These are phyloP conservation scores for Drosophila acutilabella DNA, from an alignment of 2,888 invertebrate species.

Conservation along the genomic window DNA sequence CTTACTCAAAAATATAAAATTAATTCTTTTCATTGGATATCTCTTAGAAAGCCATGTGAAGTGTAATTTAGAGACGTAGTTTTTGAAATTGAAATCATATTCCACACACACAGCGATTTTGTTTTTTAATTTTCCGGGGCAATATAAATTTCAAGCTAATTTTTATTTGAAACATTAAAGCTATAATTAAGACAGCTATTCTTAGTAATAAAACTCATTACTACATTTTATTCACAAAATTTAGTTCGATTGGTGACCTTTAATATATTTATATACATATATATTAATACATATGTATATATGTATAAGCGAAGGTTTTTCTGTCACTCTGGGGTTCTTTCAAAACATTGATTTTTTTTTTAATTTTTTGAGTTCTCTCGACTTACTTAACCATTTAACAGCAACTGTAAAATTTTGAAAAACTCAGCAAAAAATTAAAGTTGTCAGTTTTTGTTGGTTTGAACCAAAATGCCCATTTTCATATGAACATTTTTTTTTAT, in stretches of 20 bases:
- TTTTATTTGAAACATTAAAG: too few relatives aligned
- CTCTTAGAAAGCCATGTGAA: too few relatives aligned
- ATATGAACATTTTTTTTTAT: neutral
- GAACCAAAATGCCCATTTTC: conserved; percentile 26
- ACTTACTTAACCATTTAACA: conserved; percentile 10
- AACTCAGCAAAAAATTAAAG: conserved; percentile 53
- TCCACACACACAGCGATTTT: too few relatives aligned
- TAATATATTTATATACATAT: neutral
- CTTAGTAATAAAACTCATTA: too few relatives aligned
- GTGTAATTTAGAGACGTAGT: too few relatives aligned
- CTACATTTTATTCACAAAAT: neutral
- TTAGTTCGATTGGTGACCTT: neutral
- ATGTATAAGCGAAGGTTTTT: conserved; percentile 22
- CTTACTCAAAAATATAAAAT: too few relatives aligned
- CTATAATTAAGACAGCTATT: too few relatives aligned
- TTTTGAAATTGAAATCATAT: too few relatives aligned
- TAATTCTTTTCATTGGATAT: too few relatives aligned
- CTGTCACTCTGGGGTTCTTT: conserved; percentile 1
- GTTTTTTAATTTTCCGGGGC: too few relatives aligned
- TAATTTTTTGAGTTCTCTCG: neutral
- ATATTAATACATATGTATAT: too few relatives aligned
- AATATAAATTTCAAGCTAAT: too few relatives aligned
- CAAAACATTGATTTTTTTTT: neutral
- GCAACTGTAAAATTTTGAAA: conserved; percentile 15
- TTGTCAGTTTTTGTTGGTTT: conserved; percentile 5